Percentiles rank a stretch among this genome's conserved stretches.
Conservation (phyloP, 2,888 invertebrate genomes). For the Agonopterix arenella region DNA sequence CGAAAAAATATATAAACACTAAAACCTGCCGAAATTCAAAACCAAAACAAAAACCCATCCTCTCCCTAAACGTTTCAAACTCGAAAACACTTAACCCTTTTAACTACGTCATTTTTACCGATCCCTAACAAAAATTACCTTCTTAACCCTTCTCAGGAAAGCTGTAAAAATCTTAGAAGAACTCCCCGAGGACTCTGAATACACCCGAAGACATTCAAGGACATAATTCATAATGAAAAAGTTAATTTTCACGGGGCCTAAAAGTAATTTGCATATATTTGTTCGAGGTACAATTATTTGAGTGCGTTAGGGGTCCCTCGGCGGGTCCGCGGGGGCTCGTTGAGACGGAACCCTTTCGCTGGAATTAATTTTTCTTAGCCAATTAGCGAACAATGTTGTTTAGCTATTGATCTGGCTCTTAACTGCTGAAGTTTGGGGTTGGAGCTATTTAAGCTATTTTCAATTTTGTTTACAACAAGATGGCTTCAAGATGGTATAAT, state of each 20-base stretch:
- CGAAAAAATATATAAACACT: no score
- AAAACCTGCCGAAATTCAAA: no score
- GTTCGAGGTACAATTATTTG: conserved; percentile 63
- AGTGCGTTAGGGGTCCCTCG: conserved; percentile 41
- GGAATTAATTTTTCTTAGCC: conserved; percentile 74
- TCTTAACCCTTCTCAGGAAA: conserved; percentile 25
- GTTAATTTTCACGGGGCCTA: conserved; percentile 66
- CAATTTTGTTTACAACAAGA: no score
- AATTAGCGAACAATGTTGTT: conserved; percentile 62
- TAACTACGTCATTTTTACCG: conserved; percentile 25
- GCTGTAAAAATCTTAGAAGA: conserved; percentile 66
- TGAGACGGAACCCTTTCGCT: conserved; percentile 57
- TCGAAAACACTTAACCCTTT: conserved; percentile 43
- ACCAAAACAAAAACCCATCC: no score
- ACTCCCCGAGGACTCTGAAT: conserved; percentile 56
- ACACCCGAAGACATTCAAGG: conserved; percentile 56
- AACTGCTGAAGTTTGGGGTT: neutral
- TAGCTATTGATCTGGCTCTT: conserved; percentile 39
- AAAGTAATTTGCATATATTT: conserved; percentile 72
- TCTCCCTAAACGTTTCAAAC: conserved; percentile 6
- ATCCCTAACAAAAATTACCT: conserved; percentile 35
- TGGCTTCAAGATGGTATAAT: no score
- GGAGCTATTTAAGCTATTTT: no score
- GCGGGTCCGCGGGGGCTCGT: conserved; percentile 59
- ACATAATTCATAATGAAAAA: conserved; percentile 77